Evolutionary conservation across 2,888 invertebrate genomes (phyloP).

Genomic region (Sepiola atlantica): DNA sequence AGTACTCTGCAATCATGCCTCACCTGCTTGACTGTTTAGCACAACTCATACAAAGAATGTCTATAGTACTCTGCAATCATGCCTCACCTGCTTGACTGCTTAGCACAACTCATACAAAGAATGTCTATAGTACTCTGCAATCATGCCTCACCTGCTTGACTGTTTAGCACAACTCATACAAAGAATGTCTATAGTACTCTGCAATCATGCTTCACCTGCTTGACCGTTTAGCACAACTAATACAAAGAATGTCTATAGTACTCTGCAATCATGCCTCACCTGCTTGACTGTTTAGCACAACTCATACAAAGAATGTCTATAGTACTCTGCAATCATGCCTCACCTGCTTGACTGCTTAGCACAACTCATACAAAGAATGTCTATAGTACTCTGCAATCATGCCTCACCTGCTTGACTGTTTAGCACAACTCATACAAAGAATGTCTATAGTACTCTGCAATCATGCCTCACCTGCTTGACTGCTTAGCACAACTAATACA

Average conservation of each 20-base stretch:
- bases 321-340: not conserved
- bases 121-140: not conserved
- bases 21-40: conserved; percentile 66
- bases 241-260: no score
- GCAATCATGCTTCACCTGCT: conserved; percentile 60
- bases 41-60: no score
- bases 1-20: not conserved
- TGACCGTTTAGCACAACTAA: conserved; percentile 54
- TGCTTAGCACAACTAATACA: no score
- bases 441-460: not conserved
- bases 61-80: not conserved
- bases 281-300: conserved; percentile 59
- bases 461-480: conserved; percentile 65
- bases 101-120: no score
- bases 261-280: conserved; percentile 55
- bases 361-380: no score
- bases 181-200: no score
- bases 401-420: conserved; percentile 65
- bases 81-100: conserved; percentile 67
- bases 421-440: not conserved
- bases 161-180: conserved; percentile 40
- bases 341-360: conserved; percentile 68
- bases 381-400: not conserved
- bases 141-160: conserved; percentile 65
- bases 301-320: no score